A percentile compares a stretch with the other conserved stretches of the same genome.
phyloP scores from a whole-genome alignment of 2,888 invertebrate genomes.

The Megamerina dolium region DNA sequence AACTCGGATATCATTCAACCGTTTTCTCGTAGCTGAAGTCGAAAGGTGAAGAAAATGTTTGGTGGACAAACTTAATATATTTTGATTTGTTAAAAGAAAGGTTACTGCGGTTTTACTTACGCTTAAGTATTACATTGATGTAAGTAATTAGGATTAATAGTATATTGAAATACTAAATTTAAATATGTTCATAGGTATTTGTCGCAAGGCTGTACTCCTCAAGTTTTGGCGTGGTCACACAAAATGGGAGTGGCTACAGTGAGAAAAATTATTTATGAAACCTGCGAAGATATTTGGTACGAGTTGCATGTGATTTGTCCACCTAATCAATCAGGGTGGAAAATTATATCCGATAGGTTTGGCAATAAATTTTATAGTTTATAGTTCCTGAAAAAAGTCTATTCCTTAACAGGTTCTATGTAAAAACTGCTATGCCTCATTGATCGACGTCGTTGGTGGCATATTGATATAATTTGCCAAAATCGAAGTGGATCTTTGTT shows the following conservation, averaged over 20 bases:
- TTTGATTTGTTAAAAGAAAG: not conserved
- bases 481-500: not conserved
- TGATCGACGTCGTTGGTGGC: not conserved
- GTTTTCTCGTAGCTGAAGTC: not conserved
- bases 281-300: not conserved
- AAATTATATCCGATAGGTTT: not conserved
- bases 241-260: conserved; percentile 1
- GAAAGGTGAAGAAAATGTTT: not conserved
- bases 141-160: not conserved
- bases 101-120: not conserved
- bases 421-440: conserved; percentile 2
- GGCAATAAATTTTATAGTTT: not conserved
- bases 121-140: conserved; percentile 1
- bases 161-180: not conserved
- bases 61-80: not conserved
- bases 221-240: conserved; percentile 1
- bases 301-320: not conserved
- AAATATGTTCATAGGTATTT: not conserved
- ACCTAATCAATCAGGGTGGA: not conserved
- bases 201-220: not conserved
- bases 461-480: conserved; percentile 1
- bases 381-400: not conserved
- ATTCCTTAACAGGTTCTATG: conserved; percentile 1
- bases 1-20: not conserved
- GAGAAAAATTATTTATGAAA: conserved; percentile 1